Percentiles rank a stretch among this genome's conserved stretches.
These are phyloP conservation scores for Panurus biarmicus DNA, from an alignment of 2,113 vertebrate genomes.

Conservation along the genomic window DNA sequence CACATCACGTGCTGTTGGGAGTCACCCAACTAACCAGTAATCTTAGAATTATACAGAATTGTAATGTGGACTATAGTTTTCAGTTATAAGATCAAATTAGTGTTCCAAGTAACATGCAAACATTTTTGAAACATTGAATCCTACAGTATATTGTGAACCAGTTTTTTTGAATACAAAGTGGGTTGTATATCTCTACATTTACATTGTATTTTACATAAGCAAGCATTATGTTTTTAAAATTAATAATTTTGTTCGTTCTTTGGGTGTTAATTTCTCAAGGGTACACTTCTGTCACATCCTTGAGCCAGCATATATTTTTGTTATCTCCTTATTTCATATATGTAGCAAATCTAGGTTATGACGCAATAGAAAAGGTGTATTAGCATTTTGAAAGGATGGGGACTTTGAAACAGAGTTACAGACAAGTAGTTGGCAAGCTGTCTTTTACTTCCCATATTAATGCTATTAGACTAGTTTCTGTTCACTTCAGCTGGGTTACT, in stretches of 20 bases:
- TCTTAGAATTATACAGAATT: neutral
- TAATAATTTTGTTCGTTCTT: neutral
- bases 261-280: neutral
- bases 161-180: neutral
- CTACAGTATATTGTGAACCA: neutral
- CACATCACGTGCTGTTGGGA: neutral
- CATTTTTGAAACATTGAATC: neutral
- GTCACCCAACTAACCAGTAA: neutral
- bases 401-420: neutral
- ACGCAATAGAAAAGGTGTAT: neutral
- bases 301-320: neutral
- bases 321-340: neutral
- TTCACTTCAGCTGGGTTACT: neutral
- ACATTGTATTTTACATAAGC: neutral
- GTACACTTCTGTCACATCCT: neutral
- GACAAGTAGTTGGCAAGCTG: neutral
- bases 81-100: neutral
- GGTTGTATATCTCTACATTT: neutral
- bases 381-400: neutral
- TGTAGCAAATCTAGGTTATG: neutral
- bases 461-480: neutral
- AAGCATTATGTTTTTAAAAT: neutral
- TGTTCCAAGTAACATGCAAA: neutral
- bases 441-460: neutral
- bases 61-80: neutral